phyloP scores from a whole-genome alignment of 1,140 invertebrate species.

The Drosophila parvula region DNA sequence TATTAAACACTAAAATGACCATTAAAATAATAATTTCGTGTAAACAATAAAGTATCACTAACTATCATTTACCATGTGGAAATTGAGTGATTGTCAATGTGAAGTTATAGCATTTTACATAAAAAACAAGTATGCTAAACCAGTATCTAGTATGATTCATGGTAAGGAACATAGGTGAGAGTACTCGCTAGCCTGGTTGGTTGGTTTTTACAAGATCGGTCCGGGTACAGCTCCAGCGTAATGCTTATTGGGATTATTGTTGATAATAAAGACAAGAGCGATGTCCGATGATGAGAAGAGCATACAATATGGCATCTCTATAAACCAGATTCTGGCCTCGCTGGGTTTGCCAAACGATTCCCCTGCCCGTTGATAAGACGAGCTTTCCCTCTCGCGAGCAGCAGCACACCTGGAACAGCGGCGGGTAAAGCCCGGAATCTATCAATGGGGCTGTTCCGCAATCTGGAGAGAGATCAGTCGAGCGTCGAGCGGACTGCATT shows the following conservation, averaged over 20 bases:
- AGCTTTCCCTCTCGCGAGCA: constrained; percentile 1
- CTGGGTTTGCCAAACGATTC: neutral
- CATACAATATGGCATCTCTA: neutral
- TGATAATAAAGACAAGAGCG: neutral
- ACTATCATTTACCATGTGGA: neutral
- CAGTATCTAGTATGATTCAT: neutral
- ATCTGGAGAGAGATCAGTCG: constrained; percentile 18
- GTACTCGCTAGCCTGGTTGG: no score
- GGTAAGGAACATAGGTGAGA: neutral
- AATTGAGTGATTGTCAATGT: no score
- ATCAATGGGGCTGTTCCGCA: constrained; percentile 18
- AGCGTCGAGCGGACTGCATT: constrained; percentile 7
- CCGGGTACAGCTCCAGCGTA: neutral
- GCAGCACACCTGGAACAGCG: constrained; percentile 1
- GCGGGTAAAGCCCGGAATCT: constrained; percentile 55
- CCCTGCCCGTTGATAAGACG: constrained; percentile 1
- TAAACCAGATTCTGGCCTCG: constrained; percentile 9
- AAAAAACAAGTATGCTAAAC: no score
- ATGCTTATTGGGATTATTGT: neutral
- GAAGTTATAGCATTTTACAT: neutral
- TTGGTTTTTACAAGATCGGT: neutral
- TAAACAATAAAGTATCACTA: neutral
- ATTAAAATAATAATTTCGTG: neutral
- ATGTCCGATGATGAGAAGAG: neutral
- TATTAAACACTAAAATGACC: no score